Evolutionary conservation across 2,888 invertebrate genomes (phyloP), one percentile per base, ranked within the genome.

Genomic region (Monopis laevigella): DNA sequence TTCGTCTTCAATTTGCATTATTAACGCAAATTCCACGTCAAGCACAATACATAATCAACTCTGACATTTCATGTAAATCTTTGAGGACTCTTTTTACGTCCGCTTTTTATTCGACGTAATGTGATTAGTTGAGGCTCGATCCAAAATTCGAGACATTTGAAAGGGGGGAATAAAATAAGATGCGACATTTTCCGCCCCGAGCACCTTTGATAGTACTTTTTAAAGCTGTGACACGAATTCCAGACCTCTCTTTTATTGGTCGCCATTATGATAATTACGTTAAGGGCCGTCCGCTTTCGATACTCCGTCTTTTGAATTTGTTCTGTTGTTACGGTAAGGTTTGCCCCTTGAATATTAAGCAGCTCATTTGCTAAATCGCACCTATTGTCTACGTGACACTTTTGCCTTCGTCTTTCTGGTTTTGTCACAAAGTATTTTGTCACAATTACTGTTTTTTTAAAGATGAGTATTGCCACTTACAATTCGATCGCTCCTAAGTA

Each of bases 231-330:
- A 73, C 72, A 71, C 71, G 72, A 75, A 73, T 72, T 70, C 63
- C 56, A 68, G 68, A 73, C 68, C 67, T 72, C 71, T 65, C 74
- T 74, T 78, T 77, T 77, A 78, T 77, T 75, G 75, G 73, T 69
- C 67, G 67, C 67, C 72, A 78, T 80, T 78, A 77, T 75, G 74
- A 73, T 77, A 78, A 78, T 80, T 77, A 69, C 69, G 66, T 78
- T 77, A 75, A 69, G 70, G 72, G 59, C 61, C 61, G 70, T 59
- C 62, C 66, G 67, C 58, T 60, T 67, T 64, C 74, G 71, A 75
- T 75, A 70, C 70, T 77, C 62, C 70, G 73, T 75, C 73, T 75
- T 71, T 60, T 59, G 68, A 75, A 77, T 77, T 78, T 71, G 74
- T 73, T 70, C 73, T 68, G 71, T 74, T 75, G 74, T 71, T 70